Conservation (phyloP, 2,888 invertebrate species). For the Pasiphila rectangulata region DNA sequence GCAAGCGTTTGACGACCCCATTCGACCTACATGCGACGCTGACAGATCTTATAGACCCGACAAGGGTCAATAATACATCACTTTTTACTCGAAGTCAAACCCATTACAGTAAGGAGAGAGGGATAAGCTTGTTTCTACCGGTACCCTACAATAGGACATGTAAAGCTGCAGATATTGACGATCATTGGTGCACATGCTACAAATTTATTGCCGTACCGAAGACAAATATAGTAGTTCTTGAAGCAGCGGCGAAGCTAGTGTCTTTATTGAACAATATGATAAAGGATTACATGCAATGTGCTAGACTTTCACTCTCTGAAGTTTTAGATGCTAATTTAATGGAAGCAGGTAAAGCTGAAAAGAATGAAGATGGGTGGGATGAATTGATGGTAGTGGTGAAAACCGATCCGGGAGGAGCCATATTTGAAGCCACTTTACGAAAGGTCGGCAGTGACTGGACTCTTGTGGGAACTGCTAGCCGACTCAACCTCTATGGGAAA, state of each 20-base stretch:
- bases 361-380: conserved; percentile 64
- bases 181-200: conserved; percentile 95
- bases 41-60: conserved; percentile 82
- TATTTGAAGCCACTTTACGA: conserved; percentile 90
- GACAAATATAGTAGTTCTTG: conserved; percentile 74
- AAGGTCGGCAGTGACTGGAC: conserved; percentile 51
- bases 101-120: conserved; percentile 67
- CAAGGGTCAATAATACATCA: conserved; percentile 63
- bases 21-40: conserved; percentile 92
- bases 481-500: conserved; percentile 88
- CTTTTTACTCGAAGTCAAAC: conserved; percentile 54
- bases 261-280: conserved; percentile 84
- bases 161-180: conserved; percentile 86
- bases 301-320: conserved; percentile 81
- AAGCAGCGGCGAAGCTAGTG: conserved; percentile 83
- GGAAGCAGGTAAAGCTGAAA: conserved; percentile 57
- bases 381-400: conserved; percentile 84
- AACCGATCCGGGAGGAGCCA: conserved; percentile 84
- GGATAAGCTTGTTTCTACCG: conserved; percentile 88
- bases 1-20: conserved; percentile 86
- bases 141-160: conserved; percentile 88
- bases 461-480: conserved; percentile 86
- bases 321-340: conserved; percentile 85
- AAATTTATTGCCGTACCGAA: conserved; percentile 79
- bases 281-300: conserved; percentile 83